phyloP scores from a whole-genome alignment of 2,797 vertebrate species.

The Gallirallus australis region DNA sequence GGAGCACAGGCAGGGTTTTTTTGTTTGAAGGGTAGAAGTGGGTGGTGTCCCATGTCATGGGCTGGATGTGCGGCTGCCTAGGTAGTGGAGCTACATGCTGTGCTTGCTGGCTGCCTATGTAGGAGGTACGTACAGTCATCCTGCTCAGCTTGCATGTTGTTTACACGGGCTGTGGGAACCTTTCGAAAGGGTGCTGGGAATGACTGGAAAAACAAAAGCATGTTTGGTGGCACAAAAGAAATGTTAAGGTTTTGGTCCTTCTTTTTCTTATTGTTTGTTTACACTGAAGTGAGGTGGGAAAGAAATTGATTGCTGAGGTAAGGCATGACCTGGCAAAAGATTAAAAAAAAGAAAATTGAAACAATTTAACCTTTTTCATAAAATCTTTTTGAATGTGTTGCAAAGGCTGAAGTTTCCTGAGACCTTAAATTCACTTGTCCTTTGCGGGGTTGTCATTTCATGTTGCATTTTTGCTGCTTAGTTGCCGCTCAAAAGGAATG shows the following conservation, averaged over 20 bases:
- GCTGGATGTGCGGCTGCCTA: neutral
- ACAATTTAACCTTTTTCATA: neutral
- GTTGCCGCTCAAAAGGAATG: neutral
- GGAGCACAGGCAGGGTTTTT: neutral
- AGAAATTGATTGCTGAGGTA: neutral
- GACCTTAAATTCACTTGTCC: neutral
- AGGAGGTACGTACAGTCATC: constrained; percentile 49
- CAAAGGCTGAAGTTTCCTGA: neutral
- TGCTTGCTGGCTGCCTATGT: constrained; percentile 5
- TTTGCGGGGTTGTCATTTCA: neutral
- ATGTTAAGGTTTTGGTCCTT: constrained; percentile 46
- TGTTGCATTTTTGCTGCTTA: neutral
- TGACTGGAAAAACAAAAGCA: constrained; percentile 62
- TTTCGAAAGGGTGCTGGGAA: constrained; percentile 54
- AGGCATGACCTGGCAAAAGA: neutral
- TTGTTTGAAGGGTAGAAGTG: neutral
- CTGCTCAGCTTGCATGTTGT: neutral
- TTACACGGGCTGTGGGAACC: constrained; percentile 60
- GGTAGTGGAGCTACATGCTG: neutral
- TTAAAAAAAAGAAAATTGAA: neutral
- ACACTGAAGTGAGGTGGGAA: constrained; percentile 1
- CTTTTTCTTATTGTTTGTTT: constrained; percentile 57
- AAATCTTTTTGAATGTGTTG: neutral
- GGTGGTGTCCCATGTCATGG: constrained; percentile 6
- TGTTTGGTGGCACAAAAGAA: constrained; percentile 61